phyloP scores from a whole-genome alignment of 2,888 invertebrate species.

The Diogma glabrata region DNA sequence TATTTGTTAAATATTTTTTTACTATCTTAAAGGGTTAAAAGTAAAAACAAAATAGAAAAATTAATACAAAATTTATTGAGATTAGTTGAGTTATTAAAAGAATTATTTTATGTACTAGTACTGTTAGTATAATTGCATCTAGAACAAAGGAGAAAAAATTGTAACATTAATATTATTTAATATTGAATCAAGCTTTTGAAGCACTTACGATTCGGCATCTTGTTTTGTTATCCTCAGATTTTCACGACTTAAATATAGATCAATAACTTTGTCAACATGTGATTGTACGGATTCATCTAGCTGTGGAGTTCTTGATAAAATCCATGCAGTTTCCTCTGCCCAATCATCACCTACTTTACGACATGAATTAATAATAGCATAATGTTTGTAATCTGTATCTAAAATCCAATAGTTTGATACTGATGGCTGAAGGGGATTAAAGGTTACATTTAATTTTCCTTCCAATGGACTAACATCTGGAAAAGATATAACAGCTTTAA shows the following conservation, averaged over 20 bases:
- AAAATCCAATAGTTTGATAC: conserved; percentile 9
- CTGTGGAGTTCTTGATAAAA: conserved; percentile 1
- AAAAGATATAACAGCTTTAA: conserved; percentile 6
- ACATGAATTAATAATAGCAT: conserved; percentile 2
- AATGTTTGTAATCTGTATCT: conserved; percentile 6
- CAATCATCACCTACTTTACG: neutral
- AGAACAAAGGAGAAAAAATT: too few species aligned
- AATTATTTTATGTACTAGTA: too few species aligned
- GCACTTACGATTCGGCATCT: conserved; percentile 1
- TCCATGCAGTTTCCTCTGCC: conserved; percentile 8
- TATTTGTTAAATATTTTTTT: too few species aligned
- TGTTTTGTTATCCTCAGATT: conserved; percentile 2
- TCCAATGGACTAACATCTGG: conserved; percentile 3
- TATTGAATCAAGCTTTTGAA: too few species aligned
- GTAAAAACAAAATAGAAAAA: too few species aligned
- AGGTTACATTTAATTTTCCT: conserved; percentile 11
- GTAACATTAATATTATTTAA: too few species aligned
- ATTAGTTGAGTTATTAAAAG: too few species aligned
- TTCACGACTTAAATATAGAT: conserved; percentile 1
- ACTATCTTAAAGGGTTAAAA: too few species aligned
- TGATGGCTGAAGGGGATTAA: neutral
- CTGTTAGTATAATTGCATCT: too few species aligned
- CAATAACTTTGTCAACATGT: neutral
- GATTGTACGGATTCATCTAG: neutral
- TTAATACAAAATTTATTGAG: too few species aligned